Conservation (phyloP, 2,888 invertebrate genomes). For the Cheilosia vernalis region DNA sequence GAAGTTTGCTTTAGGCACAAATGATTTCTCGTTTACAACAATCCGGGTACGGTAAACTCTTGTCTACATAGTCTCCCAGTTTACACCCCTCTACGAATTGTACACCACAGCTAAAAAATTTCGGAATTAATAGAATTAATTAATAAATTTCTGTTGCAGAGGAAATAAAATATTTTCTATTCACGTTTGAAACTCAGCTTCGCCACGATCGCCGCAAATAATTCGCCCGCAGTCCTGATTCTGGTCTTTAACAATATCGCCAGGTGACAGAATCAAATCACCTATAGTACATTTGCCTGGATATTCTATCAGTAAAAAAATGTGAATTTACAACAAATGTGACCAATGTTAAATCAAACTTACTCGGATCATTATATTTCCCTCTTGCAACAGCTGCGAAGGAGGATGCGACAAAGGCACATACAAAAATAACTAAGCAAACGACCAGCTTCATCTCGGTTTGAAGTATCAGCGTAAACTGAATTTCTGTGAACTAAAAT, state of each 20-base stretch:
- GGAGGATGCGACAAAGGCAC: neutral
- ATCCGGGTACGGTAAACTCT: constrained; percentile 35
- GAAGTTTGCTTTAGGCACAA: neutral
- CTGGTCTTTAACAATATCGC: constrained; percentile 64
- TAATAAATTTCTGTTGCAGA: neutral
- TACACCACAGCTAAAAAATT: constrained; percentile 74
- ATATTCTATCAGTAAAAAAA: constrained; percentile 39
- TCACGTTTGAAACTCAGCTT: constrained; percentile 74
- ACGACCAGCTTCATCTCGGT: neutral
- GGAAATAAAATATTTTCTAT: neutral
- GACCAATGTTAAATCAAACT: neutral
- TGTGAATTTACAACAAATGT: neutral
- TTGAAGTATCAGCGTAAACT: neutral
- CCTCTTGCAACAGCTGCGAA: neutral
- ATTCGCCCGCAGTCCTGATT: constrained; percentile 73
- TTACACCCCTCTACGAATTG: constrained; percentile 42
- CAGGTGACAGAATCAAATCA: constrained; percentile 66
- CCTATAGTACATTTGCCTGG: constrained; percentile 77
- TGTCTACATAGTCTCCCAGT: constrained; percentile 64
- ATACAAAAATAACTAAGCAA: neutral
- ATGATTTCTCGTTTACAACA: constrained; percentile 40
- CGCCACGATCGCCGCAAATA: constrained; percentile 61
- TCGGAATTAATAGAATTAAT: neutral
- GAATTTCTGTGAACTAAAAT: neutral
- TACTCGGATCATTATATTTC: neutral